Evolutionary conservation across 1,140 invertebrate species (phyloP).

Genomic region (Ips typographus): DNA sequence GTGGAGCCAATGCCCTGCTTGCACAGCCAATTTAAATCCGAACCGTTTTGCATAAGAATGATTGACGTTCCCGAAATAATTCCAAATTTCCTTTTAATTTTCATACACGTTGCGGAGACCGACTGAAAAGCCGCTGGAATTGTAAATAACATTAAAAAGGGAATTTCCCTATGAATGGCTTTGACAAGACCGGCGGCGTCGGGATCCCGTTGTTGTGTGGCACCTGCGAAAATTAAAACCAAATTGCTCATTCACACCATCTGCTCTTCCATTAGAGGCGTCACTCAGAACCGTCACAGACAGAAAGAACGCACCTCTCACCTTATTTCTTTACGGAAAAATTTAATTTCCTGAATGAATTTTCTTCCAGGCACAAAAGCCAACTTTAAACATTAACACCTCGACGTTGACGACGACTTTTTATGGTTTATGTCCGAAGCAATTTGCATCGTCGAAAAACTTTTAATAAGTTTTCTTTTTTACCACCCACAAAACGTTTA

Average conservation of each 20-base stretch:
- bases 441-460: conserved; percentile 6
- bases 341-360: conserved; percentile 54
- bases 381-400: conserved; percentile 53
- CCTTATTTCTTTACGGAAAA: conserved; percentile 53
- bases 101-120: conserved; percentile 1
- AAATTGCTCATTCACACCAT: conserved; percentile 54
- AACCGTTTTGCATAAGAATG: conserved; percentile 33
- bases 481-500: too few species aligned
- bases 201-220: conserved; percentile 37
- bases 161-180: conserved; percentile 42
- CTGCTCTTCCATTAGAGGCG: conserved; percentile 52
- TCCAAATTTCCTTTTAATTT: conserved; percentile 36
- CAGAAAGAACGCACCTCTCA: conserved; percentile 50
- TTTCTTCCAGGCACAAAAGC: conserved; percentile 44
- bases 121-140: conserved; percentile 27
- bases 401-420: conserved; percentile 39
- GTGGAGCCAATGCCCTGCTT: background rate
- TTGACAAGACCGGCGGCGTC: conserved; percentile 21
- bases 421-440: conserved; percentile 27
- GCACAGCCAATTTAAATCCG: background rate
- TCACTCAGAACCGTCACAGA: conserved; percentile 49
- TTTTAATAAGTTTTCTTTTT: conserved; percentile 5
- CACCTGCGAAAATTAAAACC: conserved; percentile 54
- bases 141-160: conserved; percentile 40
- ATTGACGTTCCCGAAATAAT: conserved; percentile 36